Evolutionary conservation across 2,797 vertebrate genomes (phyloP), one percentile per base, ranked within the genome.

Genomic region (Holocentrus rufus): DNA sequence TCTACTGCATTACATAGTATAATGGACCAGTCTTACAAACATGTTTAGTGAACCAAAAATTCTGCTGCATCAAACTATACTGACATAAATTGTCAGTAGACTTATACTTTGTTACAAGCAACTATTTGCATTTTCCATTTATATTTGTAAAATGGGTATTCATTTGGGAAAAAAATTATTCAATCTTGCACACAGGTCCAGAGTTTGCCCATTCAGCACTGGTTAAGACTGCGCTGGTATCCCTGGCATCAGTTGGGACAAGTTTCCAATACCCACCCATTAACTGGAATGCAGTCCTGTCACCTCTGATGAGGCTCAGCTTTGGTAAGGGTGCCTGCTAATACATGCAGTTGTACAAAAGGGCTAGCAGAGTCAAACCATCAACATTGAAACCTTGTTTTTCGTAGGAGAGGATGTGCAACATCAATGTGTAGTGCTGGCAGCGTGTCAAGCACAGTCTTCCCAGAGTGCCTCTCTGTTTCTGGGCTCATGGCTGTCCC

Each of bases 271-370:
- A 94, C 80, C 98, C 98, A 5, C 97, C 97, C 36, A 90, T 96
- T 69, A 98, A 99, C 89, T 98, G 97, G 97, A 95, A 94, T 4
- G 91, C 94, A 0, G 70, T 96, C 60, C 95, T 99, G 65, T 96
- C 96, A 56, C 96, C 97, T 50, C 92, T 99, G 30, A 96, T 98
- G 95, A 95, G 97, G 30, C 93, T 98, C 15, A 91, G 95, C 56
- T 92, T 87, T 3, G 83, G 88, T 90, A 69, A 59, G 50, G 58
- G 0, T 34, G 34, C 1, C 54, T 52, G 8, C 54, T 17, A 5
- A 0, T 3, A n/a, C n/a, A 6, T 10, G 1, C 25, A 4, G 8
- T 15, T 1, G 4, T 11, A 2, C 4, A 36, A 4, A 1, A 3
- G 13, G 17, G 20, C 4, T 20, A 2, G 7, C 18, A 31, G 20